Base-by-base conservation (phyloP, 2,113 vertebrate species). In the Leptodactylus fuscus region DNA sequence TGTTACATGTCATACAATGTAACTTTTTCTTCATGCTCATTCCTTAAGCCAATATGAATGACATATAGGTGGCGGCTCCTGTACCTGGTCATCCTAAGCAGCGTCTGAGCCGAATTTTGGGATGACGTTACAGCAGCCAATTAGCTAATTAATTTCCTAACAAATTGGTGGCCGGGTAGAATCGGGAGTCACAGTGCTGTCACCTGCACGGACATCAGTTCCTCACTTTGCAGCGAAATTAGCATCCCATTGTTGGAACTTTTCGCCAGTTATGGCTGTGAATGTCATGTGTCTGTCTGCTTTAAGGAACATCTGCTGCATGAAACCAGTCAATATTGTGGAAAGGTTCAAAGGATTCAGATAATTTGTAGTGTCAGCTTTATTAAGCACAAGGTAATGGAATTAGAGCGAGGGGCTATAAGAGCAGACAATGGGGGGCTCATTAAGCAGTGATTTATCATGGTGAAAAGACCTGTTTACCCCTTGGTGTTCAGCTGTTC, bases 401-500 rank as follows among this genome's bases (percentile, higher is more conserved):
- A 95, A 94, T 95, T 95, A 96, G 96, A 97, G 95, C 95, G 95
- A 94, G 93, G 93, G 93, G 93, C 91, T 89, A 95, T 95, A 96
- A 96, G 95, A 93, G 91, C 88, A 89, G 93, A 96, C 96, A 97
- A 98, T 96, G 90, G 95, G 93, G 90, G 93, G 93, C 96, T 97
- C 97, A 98, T 98, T 97, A 99, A 97, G 94, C 93, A 96, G 96
- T 97, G 96, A 98, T 98, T 98, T 99, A 98, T 98, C 97, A 97
- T 96, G 96, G 96, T 97, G 96, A 95, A 97, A 96, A 96, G 96
- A 95, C 95, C 96, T 94, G 95, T 96, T 97, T 96, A 98, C 97
- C 97, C 65, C 96, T 96, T 96, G 95, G 92, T 94, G 94, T 95
- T 93, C 93, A 92, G 88, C 91, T 89, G 92, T 92, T 92, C 94